Conservation (phyloP, 2,888 invertebrate genomes). For the Blomia tropicalis region DNA sequence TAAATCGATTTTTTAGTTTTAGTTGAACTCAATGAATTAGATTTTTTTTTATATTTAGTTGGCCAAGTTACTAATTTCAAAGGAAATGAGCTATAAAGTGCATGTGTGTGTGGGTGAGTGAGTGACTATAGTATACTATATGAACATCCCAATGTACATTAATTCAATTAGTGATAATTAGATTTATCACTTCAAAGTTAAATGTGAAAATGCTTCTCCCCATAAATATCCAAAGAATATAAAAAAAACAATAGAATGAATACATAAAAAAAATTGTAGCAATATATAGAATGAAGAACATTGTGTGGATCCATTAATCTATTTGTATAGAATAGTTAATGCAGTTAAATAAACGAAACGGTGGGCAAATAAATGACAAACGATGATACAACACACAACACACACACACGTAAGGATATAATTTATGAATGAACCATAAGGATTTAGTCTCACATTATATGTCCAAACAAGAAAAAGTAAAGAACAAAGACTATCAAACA, state of each 20-base stretch:
- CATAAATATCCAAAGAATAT: background rate
- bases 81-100: too few relatives aligned
- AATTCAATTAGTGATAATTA: constrained; percentile 11
- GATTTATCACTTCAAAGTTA: background rate
- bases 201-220: background rate
- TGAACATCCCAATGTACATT: background rate
- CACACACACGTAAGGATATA: background rate
- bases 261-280: too few relatives aligned
- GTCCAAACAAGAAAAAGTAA: background rate
- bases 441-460: background rate
- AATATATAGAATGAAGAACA: too few relatives aligned
- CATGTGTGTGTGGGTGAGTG: background rate
- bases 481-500: background rate
- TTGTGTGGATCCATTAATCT: too few relatives aligned
- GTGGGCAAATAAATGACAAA: too few relatives aligned
- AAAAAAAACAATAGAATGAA: background rate
- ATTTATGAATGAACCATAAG: background rate
- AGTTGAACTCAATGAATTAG: too few relatives aligned
- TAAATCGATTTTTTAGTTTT: too few relatives aligned
- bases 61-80: constrained; percentile 9
- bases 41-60: too few relatives aligned
- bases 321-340: too few relatives aligned
- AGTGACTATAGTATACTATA: background rate
- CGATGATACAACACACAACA: too few relatives aligned
- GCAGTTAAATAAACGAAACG: too few relatives aligned